Conservation (phyloP, 2,888 invertebrate genomes). For the Troglohyphantes excavatus region DNA sequence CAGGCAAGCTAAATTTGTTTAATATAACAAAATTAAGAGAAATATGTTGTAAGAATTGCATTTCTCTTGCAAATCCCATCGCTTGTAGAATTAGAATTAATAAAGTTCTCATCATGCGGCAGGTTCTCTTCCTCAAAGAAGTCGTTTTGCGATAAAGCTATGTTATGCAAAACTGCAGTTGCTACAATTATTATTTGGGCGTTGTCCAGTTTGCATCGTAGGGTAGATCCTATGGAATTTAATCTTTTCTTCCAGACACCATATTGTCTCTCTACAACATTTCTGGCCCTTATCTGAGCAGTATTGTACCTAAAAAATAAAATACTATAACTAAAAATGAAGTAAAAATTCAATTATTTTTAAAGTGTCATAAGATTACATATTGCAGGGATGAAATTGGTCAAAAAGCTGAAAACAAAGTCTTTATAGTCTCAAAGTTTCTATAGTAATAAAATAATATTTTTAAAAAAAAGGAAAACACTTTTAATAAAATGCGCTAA, state of each 20-base stretch:
- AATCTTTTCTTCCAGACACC: constrained; percentile 24
- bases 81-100: neutral
- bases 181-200: constrained; percentile 11
- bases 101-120: neutral
- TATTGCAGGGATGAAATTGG: neutral
- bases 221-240: neutral
- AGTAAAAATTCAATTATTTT: neutral
- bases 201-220: constrained; percentile 14
- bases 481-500: too few relatives aligned
- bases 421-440: neutral
- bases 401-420: neutral
- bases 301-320: constrained; percentile 13
- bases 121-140: neutral
- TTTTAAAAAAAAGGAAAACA: too few relatives aligned
- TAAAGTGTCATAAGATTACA: neutral
- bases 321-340: neutral
- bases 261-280: constrained; percentile 33
- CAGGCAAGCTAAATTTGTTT: too few relatives aligned
- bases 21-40: too few relatives aligned
- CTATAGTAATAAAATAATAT: neutral
- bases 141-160: neutral
- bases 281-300: constrained; percentile 4
- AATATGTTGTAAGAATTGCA: neutral
- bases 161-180: constrained; percentile 15
- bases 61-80: neutral